Evolutionary conservation across 2,113 vertebrate species (phyloP).

Genomic region (Xiphophorus hellerii): DNA sequence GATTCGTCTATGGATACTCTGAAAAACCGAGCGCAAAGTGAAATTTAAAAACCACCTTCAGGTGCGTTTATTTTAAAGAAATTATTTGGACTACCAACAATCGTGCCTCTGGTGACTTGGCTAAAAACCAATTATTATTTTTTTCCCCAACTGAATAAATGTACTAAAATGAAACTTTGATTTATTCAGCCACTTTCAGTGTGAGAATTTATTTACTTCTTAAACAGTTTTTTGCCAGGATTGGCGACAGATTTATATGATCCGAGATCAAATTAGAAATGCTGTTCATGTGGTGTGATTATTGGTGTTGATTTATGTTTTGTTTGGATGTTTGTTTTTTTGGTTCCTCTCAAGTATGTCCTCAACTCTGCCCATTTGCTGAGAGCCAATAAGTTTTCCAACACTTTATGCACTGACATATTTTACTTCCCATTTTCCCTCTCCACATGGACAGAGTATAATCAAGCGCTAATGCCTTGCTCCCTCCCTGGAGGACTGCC

Average conservation of each 20-base stretch:
- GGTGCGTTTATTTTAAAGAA: too few relatives aligned
- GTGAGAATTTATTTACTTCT: background rate
- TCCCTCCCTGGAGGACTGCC: constrained; percentile 70
- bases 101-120: too few relatives aligned
- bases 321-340: constrained; percentile 1
- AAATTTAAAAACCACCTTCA: too few relatives aligned
- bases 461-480: constrained; percentile 78
- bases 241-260: background rate
- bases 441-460: constrained; percentile 73
- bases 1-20: too few relatives aligned
- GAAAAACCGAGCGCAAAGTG: too few relatives aligned
- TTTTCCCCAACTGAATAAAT: too few relatives aligned
- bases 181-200: background rate
- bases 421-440: constrained; percentile 44
- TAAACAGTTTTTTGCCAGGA: background rate
- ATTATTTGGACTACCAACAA: too few relatives aligned
- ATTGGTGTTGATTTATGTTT: background rate
- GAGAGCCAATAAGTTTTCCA: constrained; percentile 61
- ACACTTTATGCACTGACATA: constrained; percentile 74
- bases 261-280: background rate
- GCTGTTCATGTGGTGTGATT: constrained; percentile 5
- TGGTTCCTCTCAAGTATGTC: constrained; percentile 25
- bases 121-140: too few relatives aligned
- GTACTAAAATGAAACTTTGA: too few relatives aligned
- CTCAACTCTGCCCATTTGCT: constrained; percentile 53